Conservation (phyloP, 2,888 invertebrate genomes). For the Volucella inflata region DNA sequence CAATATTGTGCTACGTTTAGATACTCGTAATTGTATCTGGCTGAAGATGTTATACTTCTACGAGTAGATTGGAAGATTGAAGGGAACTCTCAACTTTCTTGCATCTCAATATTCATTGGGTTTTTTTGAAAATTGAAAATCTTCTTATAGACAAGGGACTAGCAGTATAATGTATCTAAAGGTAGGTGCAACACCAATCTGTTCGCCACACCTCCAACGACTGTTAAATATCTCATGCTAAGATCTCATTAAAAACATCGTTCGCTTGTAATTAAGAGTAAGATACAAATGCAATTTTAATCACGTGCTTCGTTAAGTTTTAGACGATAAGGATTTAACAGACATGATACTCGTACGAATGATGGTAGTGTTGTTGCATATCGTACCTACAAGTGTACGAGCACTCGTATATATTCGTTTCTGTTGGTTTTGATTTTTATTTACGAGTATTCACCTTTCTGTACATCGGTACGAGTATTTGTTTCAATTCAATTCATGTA, state of each 20-base stretch:
- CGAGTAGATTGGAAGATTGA: no score
- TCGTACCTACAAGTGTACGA: no score
- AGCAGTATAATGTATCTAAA: no score
- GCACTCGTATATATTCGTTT: neutral
- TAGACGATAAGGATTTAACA: conserved; percentile 17
- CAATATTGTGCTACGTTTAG: no score
- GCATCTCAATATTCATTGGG: no score
- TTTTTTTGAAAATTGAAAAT: no score
- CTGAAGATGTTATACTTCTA: no score
- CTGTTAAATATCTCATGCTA: conserved; percentile 43
- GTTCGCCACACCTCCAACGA: neutral
- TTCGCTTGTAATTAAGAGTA: conserved; percentile 68
- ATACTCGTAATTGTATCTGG: no score
- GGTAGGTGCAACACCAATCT: neutral
- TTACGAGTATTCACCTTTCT: conserved; percentile 27
- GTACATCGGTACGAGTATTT: conserved; percentile 27
- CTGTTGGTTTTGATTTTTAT: conserved; percentile 28
- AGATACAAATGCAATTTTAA: conserved; percentile 77
- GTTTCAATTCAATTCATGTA: conserved; percentile 26
- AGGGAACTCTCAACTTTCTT: no score
- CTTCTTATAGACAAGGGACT: no score
- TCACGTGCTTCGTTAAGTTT: conserved; percentile 78
- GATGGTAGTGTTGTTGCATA: no score
- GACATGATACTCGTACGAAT: no score
- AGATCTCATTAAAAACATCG: conserved; percentile 72